Evolutionary conservation across 2,797 vertebrate species (phyloP).

Genomic region (Malacoctenus gilli): DNA sequence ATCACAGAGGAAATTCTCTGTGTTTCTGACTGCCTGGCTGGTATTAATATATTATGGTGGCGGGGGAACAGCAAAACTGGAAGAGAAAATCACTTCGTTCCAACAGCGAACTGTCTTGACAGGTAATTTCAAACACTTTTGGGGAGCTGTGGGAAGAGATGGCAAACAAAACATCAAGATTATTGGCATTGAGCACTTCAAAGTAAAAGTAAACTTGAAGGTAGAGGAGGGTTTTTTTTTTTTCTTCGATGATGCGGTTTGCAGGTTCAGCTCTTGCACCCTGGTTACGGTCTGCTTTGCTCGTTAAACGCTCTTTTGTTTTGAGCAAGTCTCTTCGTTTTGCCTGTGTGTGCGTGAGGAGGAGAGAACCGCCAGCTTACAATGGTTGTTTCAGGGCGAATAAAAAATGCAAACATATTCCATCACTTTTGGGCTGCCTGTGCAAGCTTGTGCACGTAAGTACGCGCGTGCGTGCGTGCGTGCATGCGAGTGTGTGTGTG

Average conservation of each 20-base stretch:
- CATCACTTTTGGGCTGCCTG: too few species aligned
- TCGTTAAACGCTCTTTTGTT: not conserved
- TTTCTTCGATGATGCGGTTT: not conserved
- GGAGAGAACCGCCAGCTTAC: too few species aligned
- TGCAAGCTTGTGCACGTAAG: not conserved
- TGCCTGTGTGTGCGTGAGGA: not conserved
- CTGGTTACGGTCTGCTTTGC: slow-evolving; percentile 1
- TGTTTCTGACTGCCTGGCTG: slow-evolving; percentile 22
- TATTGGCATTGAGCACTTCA: not conserved
- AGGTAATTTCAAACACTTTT: slow-evolving; percentile 39
- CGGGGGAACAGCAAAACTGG: slow-evolving; percentile 23
- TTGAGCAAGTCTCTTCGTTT: too few species aligned
- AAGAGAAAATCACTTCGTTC: slow-evolving; percentile 30
- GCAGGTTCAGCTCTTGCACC: slow-evolving; percentile 1
- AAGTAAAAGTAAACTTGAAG: not conserved
- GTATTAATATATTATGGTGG: slow-evolving; percentile 39
- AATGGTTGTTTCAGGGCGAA: too few species aligned
- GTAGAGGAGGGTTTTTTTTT: too few species aligned
- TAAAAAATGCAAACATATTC: not conserved
- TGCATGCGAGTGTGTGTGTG: too few species aligned
- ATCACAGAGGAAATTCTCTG: slow-evolving; percentile 8
- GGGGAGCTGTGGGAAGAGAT: slow-evolving; percentile 1
- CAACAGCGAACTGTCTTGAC: slow-evolving; percentile 32
- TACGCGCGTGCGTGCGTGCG: not conserved
- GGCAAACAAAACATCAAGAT: slow-evolving; percentile 9